Percentiles rank a stretch among this genome's conserved stretches.
phyloP scores from a whole-genome alignment of 2,888 invertebrate species.

The Mermis nigrescens region DNA sequence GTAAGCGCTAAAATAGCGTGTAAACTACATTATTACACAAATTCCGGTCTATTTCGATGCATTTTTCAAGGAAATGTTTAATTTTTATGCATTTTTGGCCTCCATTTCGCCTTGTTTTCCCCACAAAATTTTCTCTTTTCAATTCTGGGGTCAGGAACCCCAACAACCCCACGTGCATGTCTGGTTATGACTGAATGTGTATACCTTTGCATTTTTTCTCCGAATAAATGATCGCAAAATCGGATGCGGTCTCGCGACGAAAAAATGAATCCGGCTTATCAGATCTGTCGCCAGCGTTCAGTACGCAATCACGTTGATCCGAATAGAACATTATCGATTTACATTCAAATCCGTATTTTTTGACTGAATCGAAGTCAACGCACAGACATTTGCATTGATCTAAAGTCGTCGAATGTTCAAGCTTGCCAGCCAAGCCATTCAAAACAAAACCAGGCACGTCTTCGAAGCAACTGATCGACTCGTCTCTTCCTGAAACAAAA shows the following conservation, averaged over 20 bases:
- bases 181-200: too few relatives aligned
- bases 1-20: too few relatives aligned
- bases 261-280: slow-evolving; percentile 15
- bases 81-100: too few relatives aligned
- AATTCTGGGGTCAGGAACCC: too few relatives aligned
- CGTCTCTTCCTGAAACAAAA: too few relatives aligned
- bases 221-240: neutral
- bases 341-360: slow-evolving; percentile 23
- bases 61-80: too few relatives aligned
- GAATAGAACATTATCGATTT: slow-evolving; percentile 29
- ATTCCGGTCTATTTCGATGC: too few relatives aligned
- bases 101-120: too few relatives aligned
- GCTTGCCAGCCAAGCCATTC: slow-evolving; percentile 24
- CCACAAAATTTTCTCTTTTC: too few relatives aligned
- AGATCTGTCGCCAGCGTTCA: slow-evolving; percentile 24
- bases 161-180: too few relatives aligned
- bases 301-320: slow-evolving; percentile 25
- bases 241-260: neutral
- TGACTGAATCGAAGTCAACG: slow-evolving; percentile 23
- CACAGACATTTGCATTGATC: slow-evolving; percentile 29
- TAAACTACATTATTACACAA: too few relatives aligned
- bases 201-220: neutral
- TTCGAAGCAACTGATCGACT: slow-evolving; percentile 11
- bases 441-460: slow-evolving; percentile 19
- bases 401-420: slow-evolving; percentile 25